Evolutionary conservation across 2,113 vertebrate species (phyloP), one percentile per base, ranked within the genome.

Genomic region (Calidris pygmaea): DNA sequence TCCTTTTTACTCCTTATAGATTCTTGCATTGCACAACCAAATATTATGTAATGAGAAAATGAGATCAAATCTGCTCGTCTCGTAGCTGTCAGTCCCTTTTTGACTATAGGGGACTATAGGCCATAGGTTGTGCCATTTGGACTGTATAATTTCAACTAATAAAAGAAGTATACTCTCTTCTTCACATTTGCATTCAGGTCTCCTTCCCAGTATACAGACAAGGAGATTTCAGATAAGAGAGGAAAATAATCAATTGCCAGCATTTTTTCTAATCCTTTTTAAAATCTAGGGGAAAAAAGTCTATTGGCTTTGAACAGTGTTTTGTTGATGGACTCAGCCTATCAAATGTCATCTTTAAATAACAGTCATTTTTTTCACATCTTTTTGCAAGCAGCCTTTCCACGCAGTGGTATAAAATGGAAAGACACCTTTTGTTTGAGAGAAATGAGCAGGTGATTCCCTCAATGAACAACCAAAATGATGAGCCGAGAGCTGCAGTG

Each of bases 31-130:
- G 82, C 66, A 84, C 76, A 87, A 47, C 27, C 47, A 84, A 77
- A 88, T 66, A 35, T 81, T 85, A 71, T 58, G 29, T 79, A 89
- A 95, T 74, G 80, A 70, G 70, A 88, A 92, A 88, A 76, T 76
- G 68, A 79, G 74, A 91, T 68, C 39, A 77, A 56, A 76, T 74
- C 59, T 85, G 18, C 32, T 56, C 48, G 60, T 87, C 83, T 66
- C 10, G 2, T 13, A 58, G 71, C 29, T 91, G 70, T 37, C 48
- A n/a, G 67, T 59, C 53, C 58, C 32, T 91, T 87, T 79, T 26
- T 82, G 43, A 53, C 45, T 74, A 14, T 4, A 89, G 73, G 63
- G 81, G 35, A 84, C 68, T 48, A 23, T 23, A 76, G 63, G 53
- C 74, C 75, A 15, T 15, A 63, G 78, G 41, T 68, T 47, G 20